Evolutionary conservation across 2,797 vertebrate species (phyloP).

Genomic region (Capromys pilorides): DNA sequence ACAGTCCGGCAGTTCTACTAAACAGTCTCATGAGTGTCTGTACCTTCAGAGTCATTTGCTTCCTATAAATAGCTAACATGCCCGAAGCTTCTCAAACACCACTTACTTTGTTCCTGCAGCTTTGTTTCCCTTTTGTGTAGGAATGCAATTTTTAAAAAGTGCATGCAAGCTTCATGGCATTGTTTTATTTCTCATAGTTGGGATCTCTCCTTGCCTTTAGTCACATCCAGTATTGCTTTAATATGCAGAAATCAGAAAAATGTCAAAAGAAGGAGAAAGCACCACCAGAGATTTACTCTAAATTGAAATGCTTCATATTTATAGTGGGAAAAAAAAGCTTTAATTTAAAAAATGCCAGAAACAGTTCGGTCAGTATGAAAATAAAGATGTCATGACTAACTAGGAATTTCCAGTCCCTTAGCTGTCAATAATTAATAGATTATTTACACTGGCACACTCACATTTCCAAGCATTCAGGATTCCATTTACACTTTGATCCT

Average conservation of each 20-base stretch:
- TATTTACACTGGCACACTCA: constrained; percentile 95
- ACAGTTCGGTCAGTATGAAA: constrained; percentile 78
- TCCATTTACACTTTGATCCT: constrained; percentile 93
- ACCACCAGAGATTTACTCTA: constrained; percentile 67
- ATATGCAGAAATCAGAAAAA: constrained; percentile 70
- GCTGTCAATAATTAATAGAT: constrained; percentile 96
- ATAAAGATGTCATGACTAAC: constrained; percentile 88
- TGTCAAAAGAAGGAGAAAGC: constrained; percentile 72
- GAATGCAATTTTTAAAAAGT: background rate
- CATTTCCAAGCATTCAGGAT: constrained; percentile 91
- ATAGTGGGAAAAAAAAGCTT: constrained; percentile 65
- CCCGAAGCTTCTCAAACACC: constrained; percentile 60
- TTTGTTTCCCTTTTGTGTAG: background rate
- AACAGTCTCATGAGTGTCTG: background rate
- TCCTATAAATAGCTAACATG: constrained; percentile 70
- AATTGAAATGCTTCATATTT: constrained; percentile 75
- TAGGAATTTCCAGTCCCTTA: constrained; percentile 85
- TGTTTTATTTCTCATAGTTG: constrained; percentile 13
- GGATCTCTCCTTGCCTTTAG: constrained; percentile 41
- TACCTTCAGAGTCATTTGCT: constrained; percentile 51
- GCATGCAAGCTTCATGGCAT: background rate
- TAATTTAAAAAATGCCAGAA: constrained; percentile 79
- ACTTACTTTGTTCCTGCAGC: constrained; percentile 23
- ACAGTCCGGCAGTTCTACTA: background rate
- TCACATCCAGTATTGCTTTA: constrained; percentile 42